Evolutionary conservation across 2,113 vertebrate genomes (phyloP).

Genomic region (Melanerpes formicivorus): DNA sequence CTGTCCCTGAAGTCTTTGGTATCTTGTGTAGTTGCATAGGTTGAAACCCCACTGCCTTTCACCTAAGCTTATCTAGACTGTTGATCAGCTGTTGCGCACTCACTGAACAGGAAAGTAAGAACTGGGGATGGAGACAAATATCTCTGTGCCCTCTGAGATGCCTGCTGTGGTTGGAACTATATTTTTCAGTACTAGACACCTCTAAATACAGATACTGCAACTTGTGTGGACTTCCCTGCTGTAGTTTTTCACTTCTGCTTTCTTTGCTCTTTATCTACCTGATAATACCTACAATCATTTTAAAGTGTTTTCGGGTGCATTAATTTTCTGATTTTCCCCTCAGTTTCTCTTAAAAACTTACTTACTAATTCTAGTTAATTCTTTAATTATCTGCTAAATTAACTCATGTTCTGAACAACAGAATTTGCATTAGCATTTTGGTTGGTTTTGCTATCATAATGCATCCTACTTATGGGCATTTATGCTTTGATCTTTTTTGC

Average conservation of each 20-base stretch:
- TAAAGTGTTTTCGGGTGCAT: background rate
- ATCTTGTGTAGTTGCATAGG: background rate
- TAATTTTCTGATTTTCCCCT: background rate
- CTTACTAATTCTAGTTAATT: background rate
- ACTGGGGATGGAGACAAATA: background rate
- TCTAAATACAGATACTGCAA: background rate
- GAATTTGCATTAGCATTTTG: background rate
- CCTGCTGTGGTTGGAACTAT: background rate
- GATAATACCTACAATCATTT: background rate
- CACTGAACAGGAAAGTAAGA: background rate
- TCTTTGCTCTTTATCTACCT: fast-evolving
- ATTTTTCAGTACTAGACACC: background rate
- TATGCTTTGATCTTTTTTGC: background rate
- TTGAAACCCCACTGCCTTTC: background rate
- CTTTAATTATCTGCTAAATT: background rate
- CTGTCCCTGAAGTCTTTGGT: background rate
- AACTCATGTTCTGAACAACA: background rate
- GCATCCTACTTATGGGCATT: background rate
- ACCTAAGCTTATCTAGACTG: background rate
- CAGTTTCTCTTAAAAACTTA: background rate
- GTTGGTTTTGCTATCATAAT: background rate
- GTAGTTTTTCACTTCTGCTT: background rate
- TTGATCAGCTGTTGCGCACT: background rate
- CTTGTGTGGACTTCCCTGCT: background rate
- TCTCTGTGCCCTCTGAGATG: background rate